A percentile compares a stretch with the other conserved stretches of the same genome.
These are phyloP conservation scores for Pheosia gnoma DNA, from an alignment of 2,888 invertebrate species.

Conservation along the genomic window DNA sequence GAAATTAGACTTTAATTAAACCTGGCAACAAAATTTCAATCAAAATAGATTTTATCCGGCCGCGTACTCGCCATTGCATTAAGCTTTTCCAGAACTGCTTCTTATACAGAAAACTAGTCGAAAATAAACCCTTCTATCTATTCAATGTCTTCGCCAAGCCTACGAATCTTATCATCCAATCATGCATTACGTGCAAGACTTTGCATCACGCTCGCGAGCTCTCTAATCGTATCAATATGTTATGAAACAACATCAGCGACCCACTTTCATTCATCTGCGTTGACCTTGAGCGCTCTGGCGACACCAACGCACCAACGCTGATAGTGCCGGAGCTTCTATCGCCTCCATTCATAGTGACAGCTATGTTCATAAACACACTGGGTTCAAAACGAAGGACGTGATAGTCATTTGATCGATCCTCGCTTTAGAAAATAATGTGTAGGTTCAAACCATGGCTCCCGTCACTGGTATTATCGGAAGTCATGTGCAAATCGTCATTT, in stretches of 20 bases:
- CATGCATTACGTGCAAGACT: not conserved
- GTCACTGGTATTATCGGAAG: too few relatives aligned
- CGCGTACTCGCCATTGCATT: too few relatives aligned
- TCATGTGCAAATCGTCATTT: too few relatives aligned
- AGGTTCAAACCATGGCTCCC: too few relatives aligned
- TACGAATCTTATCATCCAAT: not conserved
- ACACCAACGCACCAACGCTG: not conserved
- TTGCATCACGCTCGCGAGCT: not conserved
- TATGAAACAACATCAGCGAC: conserved; percentile 2
- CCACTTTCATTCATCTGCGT: conserved; percentile 5
- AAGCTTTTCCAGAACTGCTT: too few relatives aligned
- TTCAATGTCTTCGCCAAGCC: not conserved
- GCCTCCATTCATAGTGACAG: not conserved
- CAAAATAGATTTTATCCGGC: too few relatives aligned
- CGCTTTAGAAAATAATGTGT: too few relatives aligned
- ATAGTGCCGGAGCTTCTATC: not conserved
- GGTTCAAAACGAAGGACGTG: too few relatives aligned
- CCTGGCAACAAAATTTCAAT: too few relatives aligned
- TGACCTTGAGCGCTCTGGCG: not conserved
- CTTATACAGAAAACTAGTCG: not conserved
- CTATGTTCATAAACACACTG: not conserved
- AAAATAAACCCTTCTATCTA: not conserved
- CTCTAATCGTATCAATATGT: conserved; percentile 2
- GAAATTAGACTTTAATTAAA: too few relatives aligned
- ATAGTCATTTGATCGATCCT: too few relatives aligned